A percentile compares a stretch with the other conserved stretches of the same genome.
phyloP scores from a whole-genome alignment of 2,888 invertebrate genomes.

The Willowsia nigromaculata region DNA sequence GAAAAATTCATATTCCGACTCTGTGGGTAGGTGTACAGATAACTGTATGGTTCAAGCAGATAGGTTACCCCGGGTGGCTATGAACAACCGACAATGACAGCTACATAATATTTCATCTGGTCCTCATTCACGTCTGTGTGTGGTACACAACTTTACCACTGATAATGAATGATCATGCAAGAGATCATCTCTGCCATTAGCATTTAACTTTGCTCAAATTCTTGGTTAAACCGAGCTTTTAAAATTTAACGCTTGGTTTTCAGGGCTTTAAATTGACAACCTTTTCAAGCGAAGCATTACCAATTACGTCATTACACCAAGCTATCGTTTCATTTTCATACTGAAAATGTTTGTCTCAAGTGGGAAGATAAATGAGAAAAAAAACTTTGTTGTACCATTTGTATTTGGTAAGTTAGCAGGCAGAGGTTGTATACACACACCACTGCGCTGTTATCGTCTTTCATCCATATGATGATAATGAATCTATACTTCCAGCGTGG shows the following conservation, averaged over 20 bases:
- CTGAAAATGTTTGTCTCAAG: no score
- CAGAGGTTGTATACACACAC: not conserved
- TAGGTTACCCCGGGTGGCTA: conserved; percentile 52
- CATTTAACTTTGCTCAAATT: no score
- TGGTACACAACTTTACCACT: not conserved
- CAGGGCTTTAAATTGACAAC: no score
- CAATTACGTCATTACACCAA: no score
- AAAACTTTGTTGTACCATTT: no score
- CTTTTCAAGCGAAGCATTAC: no score
- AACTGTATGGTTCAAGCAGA: not conserved
- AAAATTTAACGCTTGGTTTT: no score
- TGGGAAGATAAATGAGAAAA: no score
- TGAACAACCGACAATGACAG: conserved; percentile 33
- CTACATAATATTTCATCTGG: conserved; percentile 60
- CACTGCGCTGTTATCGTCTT: not conserved
- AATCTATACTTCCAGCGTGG: not conserved
- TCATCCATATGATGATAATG: conserved; percentile 42
- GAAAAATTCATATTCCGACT: not conserved
- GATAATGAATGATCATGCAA: not conserved
- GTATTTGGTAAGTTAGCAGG: not conserved
- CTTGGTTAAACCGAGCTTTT: no score
- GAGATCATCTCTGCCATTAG: not conserved
- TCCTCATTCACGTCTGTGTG: not conserved
- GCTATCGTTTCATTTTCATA: no score
- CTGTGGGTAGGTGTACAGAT: no score